These are phyloP conservation scores for Halesus radiatus DNA, from an alignment of 1,140 invertebrate species.

Conservation along the genomic window DNA sequence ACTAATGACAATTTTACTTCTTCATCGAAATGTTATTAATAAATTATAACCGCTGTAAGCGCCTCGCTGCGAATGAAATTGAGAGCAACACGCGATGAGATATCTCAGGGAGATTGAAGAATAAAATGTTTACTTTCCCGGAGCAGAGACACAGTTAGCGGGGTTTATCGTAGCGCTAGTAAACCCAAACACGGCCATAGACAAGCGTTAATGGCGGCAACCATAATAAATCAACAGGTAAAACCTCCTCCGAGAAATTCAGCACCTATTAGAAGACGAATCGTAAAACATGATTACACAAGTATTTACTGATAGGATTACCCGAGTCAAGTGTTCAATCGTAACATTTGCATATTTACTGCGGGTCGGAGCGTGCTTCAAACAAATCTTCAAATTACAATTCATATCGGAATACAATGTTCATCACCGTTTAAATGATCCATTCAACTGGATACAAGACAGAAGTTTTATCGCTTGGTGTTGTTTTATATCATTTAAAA, in stretches of 20 bases:
- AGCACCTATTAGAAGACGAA: background rate
- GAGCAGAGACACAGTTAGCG: background rate
- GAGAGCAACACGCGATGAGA: background rate
- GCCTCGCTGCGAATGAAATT: background rate
- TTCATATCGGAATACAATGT: background rate
- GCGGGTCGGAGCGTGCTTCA: background rate
- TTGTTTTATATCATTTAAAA: no score
- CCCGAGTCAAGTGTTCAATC: slow-evolving; percentile 3
- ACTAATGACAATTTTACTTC: no score
- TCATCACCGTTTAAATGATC: no score
- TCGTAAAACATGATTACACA: slow-evolving; percentile 9
- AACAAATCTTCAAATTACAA: background rate
- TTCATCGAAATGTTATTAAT: no score
- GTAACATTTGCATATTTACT: background rate
- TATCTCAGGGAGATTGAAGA: background rate
- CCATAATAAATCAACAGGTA: slow-evolving; percentile 8
- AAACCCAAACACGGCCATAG: slow-evolving; percentile 2
- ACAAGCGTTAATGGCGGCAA: slow-evolving; percentile 4
- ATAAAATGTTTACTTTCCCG: background rate
- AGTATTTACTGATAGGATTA: slow-evolving; percentile 9
- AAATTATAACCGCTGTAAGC: no score
- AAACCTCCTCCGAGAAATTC: background rate
- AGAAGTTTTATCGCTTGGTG: no score
- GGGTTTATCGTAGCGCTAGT: background rate
- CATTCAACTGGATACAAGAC: no score